A percentile compares a stretch with the other conserved stretches of the same genome.
These are phyloP conservation scores for Calephelis nemesis DNA, from an alignment of 1,140 invertebrate genomes.

Conservation along the genomic window DNA sequence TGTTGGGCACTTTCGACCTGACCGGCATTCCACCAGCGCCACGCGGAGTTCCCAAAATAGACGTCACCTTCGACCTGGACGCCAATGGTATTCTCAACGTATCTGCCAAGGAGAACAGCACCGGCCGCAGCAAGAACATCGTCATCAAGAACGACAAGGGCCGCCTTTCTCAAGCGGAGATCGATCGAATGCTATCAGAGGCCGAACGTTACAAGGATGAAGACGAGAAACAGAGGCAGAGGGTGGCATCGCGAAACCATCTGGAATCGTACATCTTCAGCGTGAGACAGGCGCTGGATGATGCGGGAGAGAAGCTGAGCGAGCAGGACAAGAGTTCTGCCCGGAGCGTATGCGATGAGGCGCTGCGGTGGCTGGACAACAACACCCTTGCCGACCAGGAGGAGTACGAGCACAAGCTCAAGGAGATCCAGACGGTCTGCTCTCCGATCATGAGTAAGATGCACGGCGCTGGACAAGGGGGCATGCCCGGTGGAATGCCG, in stretches of 20 bases:
- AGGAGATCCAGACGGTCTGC: background rate
- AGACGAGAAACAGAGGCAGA: background rate
- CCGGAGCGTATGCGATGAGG: background rate
- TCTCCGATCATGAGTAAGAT: background rate
- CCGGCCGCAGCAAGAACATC: background rate
- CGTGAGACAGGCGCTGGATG: background rate
- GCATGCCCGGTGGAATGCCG: too few relatives aligned
- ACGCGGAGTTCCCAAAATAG: background rate
- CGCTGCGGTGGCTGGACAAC: background rate
- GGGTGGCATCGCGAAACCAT: background rate
- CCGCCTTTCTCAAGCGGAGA: background rate
- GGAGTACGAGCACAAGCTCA: slow-evolving; percentile 5
- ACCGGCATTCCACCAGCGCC: background rate
- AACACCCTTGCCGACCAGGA: background rate
- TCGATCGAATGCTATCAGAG: background rate
- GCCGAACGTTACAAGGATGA: background rate
- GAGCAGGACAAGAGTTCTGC: background rate
- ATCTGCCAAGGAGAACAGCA: background rate
- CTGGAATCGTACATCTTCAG: background rate
- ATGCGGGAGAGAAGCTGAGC: background rate
- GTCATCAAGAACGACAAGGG: background rate
- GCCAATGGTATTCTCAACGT: background rate
- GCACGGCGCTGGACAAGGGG: background rate
- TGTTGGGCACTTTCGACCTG: background rate
- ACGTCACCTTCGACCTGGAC: background rate